Base-by-base conservation (phyloP, 2,888 invertebrate genomes). In the Chouioia cunea region DNA sequence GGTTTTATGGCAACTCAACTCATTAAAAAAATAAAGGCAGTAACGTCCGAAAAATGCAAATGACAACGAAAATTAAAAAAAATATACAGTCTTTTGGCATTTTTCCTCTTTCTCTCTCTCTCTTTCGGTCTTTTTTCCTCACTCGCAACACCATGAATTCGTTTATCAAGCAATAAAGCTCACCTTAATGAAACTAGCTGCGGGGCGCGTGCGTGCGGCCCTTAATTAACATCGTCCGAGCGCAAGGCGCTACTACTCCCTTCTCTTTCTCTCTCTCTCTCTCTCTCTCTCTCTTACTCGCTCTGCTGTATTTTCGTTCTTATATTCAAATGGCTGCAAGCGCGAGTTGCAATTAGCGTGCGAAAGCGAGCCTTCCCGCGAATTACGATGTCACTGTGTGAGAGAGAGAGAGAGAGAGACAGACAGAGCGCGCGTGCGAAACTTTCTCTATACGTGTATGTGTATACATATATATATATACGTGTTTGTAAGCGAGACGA, bases 81-180 rank as follows among this genome's bases (percentile, higher is more conserved):
- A n/a, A n/a, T n/a, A n/a, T n/a, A n/a, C 36, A 10, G 36, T 36
- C 36, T 36, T 36, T 27, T 36, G 36, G 36, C 36, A 10, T 36
- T 36, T 36, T 10, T 36, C n/a, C n/a, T n/a, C 36, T 36, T 12
- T 36, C 12, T 36, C 36, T 36, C 36, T 8, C 27, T 27, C 27
- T 27, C 27, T 27, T 6, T 27, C 6, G 10, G 36, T 36, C n/a
- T n/a, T n/a, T n/a, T n/a, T n/a, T n/a, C n/a, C n/a, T n/a, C n/a
- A n/a, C n/a, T n/a, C 12, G 36, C 36, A 36, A 36, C 48, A 20
- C 62, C 53, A 16, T 27, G 65, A 60, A 64, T 72, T 65, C 67
- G 68, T 69, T 73, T 73, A 69, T 73, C 69, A 44, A 48, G 69
- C 60, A 73, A 73, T 65, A 65, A 69, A 73, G 65, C 62, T 47